Conservation (phyloP, 2,113 vertebrate species). For the Apaloderma vittatum region DNA sequence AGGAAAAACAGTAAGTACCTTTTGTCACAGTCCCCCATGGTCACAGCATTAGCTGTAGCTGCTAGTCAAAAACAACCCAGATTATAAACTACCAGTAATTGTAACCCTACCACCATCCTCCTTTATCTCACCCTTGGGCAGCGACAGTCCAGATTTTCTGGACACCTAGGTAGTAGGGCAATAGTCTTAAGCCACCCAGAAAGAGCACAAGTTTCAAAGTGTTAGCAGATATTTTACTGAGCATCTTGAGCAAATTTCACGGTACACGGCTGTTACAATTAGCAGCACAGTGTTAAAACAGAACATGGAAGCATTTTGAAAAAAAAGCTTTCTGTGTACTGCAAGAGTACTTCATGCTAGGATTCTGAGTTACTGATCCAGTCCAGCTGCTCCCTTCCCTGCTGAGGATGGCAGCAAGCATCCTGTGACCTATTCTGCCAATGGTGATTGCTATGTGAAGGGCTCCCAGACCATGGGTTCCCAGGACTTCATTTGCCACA, state of each 20-base stretch:
- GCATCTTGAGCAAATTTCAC: not conserved
- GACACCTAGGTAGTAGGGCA: not conserved
- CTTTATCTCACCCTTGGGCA: not conserved
- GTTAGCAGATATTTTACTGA: not conserved
- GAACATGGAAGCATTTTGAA: not conserved
- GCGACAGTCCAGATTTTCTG: not conserved
- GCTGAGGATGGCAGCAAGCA: not conserved
- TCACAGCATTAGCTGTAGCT: not conserved
- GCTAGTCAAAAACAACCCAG: not conserved
- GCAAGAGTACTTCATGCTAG: accelerated
- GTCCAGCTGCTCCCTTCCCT: not conserved
- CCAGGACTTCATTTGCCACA: not conserved
- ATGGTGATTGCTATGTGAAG: not conserved
- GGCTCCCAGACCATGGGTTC: not conserved
- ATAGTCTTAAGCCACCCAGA: not conserved
- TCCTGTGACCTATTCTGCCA: not conserved
- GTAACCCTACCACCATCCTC: not conserved
- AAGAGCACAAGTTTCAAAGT: not conserved
- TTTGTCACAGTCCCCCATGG: not conserved
- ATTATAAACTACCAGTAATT: not conserved
- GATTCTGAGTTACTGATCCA: not conserved
- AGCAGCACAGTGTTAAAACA: not conserved
- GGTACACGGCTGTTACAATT: not conserved
- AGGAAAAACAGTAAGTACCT: not conserved
- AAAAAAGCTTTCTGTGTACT: not conserved